Percentiles rank a stretch among this genome's conserved stretches.
These are phyloP conservation scores for Griposia aprilina DNA, from an alignment of 2,888 invertebrate genomes.

Conservation along the genomic window DNA sequence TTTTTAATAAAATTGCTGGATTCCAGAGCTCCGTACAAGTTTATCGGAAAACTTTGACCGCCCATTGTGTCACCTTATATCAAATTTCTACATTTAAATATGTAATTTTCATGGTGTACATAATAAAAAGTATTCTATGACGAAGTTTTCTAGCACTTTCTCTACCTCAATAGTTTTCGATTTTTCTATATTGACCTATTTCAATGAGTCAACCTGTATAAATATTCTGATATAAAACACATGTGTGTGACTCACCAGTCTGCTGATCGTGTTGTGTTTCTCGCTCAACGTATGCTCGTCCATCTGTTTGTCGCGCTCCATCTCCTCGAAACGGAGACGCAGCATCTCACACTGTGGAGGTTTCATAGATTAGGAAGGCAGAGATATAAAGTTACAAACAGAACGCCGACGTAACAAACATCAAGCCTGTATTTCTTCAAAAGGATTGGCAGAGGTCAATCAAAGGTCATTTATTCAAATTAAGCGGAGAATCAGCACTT, in stretches of 20 bases:
- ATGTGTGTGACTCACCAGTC: conserved; percentile 80
- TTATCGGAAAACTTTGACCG: no score
- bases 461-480: no score
- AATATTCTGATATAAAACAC: not conserved
- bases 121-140: no score
- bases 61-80: no score
- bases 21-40: no score
- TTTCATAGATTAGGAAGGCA: not conserved
- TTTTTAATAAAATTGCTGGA: not conserved
- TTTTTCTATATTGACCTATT: not conserved
- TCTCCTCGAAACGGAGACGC: conserved; percentile 89
- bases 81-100: no score
- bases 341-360: conserved; percentile 87
- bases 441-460: no score
- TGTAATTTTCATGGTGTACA: no score
- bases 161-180: no score
- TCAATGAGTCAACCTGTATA: not conserved
- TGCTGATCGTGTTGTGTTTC: conserved; percentile 87
- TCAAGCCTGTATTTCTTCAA: no score
- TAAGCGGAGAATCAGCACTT: no score
- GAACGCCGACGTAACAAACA: not conserved
- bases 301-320: conserved; percentile 87
- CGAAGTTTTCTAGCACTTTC: no score
- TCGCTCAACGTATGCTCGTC: conserved; percentile 81
- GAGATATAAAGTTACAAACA: not conserved